A percentile compares a stretch with the other conserved stretches of the same genome.
Evolutionary conservation across 2,888 invertebrate genomes (phyloP).

Genomic region (Eudasyphora cyanicolor): DNA sequence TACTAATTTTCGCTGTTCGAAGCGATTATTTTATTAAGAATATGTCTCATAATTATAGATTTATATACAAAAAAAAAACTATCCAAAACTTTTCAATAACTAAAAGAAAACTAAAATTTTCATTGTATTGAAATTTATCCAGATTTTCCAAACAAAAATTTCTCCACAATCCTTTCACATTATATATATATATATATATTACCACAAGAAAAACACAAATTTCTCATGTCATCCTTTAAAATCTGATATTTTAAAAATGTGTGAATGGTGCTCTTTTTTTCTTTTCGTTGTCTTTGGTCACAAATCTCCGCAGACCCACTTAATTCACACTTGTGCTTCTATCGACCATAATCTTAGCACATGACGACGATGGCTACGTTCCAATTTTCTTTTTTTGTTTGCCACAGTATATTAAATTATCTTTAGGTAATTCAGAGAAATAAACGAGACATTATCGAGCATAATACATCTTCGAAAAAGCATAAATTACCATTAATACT

Average conservation of each 20-base stretch:
- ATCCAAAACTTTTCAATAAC: no score
- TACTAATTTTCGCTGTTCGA: no score
- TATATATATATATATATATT: no score
- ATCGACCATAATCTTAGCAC: constrained; percentile 14
- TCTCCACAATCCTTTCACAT: no score
- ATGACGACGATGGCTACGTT: no score
- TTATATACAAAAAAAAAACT: no score
- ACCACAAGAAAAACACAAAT: no score
- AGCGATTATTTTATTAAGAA: no score
- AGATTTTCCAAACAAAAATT: no score
- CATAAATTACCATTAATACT: constrained; percentile 39
- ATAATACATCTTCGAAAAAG: constrained; percentile 16
- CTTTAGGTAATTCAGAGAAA: constrained; percentile 20
- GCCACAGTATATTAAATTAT: background rate
- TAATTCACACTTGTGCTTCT: constrained; percentile 24
- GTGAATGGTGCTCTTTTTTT: background rate
- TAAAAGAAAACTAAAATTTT: no score
- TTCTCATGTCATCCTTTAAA: background rate
- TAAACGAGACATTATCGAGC: constrained; percentile 27
- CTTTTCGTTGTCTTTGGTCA: background rate
- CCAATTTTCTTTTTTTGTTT: constrained; percentile 30
- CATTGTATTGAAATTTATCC: no score
- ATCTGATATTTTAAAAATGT: background rate
- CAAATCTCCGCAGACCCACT: constrained; percentile 7
- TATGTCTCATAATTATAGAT: no score